Percentiles rank a stretch among this genome's conserved stretches.
These are phyloP conservation scores for Apodemus sylvaticus DNA, from an alignment of 2,113 vertebrate species.

Conservation along the genomic window DNA sequence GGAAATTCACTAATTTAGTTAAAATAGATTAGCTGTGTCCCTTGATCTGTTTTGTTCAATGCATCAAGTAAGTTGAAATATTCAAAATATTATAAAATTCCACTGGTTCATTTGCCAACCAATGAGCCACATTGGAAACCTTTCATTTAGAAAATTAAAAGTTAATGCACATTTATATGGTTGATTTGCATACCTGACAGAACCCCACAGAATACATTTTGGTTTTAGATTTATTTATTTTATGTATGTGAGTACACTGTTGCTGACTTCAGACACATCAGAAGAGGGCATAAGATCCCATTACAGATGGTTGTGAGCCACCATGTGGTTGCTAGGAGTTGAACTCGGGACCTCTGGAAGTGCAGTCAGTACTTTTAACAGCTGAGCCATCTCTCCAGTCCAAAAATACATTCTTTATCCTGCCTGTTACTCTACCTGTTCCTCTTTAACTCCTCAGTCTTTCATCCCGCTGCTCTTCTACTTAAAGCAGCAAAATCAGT, in stretches of 20 bases:
- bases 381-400: too few relatives aligned
- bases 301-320: too few relatives aligned
- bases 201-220: not conserved
- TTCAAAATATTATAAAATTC: slow-evolving; percentile 28
- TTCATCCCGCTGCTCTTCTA: not conserved
- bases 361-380: too few relatives aligned
- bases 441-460: not conserved
- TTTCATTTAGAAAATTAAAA: slow-evolving; percentile 48
- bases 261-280: too few relatives aligned
- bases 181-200: not conserved
- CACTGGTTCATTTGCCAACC: not conserved
- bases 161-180: not conserved
- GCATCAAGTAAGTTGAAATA: not conserved
- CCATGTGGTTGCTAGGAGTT: too few relatives aligned
- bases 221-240: too few relatives aligned
- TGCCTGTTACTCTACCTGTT: not conserved
- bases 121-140: not conserved
- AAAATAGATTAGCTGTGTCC: not conserved
- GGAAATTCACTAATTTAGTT: not conserved
- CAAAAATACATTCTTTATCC: not conserved
- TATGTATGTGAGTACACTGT: too few relatives aligned
- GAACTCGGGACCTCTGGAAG: too few relatives aligned
- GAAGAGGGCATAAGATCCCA: too few relatives aligned
- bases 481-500: not conserved
- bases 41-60: not conserved